Base-by-base conservation (phyloP, 2,888 invertebrate genomes). In the Macropis europaea region DNA sequence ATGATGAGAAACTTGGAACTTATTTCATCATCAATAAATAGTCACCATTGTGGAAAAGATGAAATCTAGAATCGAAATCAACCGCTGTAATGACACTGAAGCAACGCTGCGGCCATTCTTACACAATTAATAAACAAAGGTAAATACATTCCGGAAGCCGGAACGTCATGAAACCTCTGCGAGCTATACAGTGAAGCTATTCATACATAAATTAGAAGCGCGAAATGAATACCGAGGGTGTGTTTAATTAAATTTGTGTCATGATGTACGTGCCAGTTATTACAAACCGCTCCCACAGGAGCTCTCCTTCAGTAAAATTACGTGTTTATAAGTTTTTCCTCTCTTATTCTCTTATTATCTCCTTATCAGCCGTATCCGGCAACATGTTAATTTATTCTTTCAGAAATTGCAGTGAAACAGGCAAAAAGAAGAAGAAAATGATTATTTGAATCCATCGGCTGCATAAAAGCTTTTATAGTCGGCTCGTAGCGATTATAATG, bases 221-320 rank as follows among this genome's bases (percentile, higher is more conserved):
- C 71, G 77, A 82, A 86, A 84, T 82, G 86, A 85, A 85, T 84
- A 77, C 77, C 85, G 77, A 80, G 81, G 81, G 78, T 71, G 76
- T 85, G 85, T 88, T 89, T 89, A 88, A 89, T 89, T 88, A 88
- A 88, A 89, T 86, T 85, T 84, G 85, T 79, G 85, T 85, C 84
- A 75, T 88, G 88, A 89, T 88, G 84, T 87, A 88, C 84, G 86
- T 82, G 76, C 75, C 79, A 68, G 81, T 85, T 84, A 84, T 84
- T 85, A 84, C 84, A 75, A 78, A 81, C 77, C 74, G 71, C 70
- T 70, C 62, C 71, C 73, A 48, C 56, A 19, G 60, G 57, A 45
- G 50, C 43, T 38, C 42, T 54, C 59, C 66, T 60, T 50, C 50
- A 69, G 66, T 63, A 17, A 78, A 79, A 79, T 82, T 77, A 70